Conservation (phyloP, 2,888 invertebrate genomes). For the Patella pellucida region DNA sequence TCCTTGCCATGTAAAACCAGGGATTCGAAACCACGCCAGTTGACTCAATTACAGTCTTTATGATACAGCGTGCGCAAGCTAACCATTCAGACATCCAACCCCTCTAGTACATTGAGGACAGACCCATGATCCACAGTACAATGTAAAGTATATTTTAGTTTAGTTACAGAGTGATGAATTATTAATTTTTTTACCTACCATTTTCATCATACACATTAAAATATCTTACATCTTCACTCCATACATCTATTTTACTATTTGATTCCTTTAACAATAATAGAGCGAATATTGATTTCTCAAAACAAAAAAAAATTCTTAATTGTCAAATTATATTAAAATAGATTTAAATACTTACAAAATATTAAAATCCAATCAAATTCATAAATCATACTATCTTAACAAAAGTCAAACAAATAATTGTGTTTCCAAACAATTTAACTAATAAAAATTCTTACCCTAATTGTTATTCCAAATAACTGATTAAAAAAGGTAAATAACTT, state of each 20-base stretch:
- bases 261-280: constrained; percentile 27
- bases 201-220: constrained; percentile 84
- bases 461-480: constrained; percentile 79
- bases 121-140: no score
- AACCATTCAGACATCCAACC: no score
- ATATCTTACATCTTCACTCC: constrained; percentile 89
- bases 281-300: constrained; percentile 70
- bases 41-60: no score
- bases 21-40: no score
- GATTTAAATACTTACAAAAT: not conserved
- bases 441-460: constrained; percentile 56
- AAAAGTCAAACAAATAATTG: not conserved
- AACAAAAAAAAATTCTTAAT: constrained; percentile 6
- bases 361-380: constrained; percentile 7
- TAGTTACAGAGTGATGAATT: no score
- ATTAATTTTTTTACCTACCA: constrained; percentile 65
- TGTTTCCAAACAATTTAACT: no score
- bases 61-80: no score
- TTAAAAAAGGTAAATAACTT: constrained; percentile 84
- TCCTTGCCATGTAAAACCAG: no score
- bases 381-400: not conserved
- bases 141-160: no score
- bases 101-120: no score
- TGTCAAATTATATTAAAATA: constrained; percentile 1
- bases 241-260: constrained; percentile 77